Base-by-base conservation (phyloP, 2,113 vertebrate species). In the Labeo rohita region DNA sequence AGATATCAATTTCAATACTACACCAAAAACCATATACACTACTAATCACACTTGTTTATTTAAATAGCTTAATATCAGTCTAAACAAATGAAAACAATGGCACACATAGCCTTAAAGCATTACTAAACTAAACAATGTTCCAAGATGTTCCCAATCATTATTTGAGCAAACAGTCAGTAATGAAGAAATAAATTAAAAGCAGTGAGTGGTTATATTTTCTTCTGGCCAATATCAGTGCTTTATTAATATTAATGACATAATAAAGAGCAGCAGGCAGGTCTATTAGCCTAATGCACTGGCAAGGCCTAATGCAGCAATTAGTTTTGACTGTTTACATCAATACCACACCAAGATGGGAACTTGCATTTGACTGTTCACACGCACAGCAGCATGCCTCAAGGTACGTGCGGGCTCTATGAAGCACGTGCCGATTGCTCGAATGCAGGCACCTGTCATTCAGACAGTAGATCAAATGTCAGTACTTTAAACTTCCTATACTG, bases 161-260 rank as follows among this genome's bases (percentile, higher is more conserved):
- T 50, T 36, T 3, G 7, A 52, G 28, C 23, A 77, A 34, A 50
- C 75, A 10, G 12, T 77, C 47, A 36, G 49, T 52, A 54, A 77
- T 50, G 1, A 50, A 77, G 2, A 34, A 15, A 54, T 54, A 54
- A 36, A 77, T 77, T 16, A 36, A 77, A 77, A 36, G 49, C 49
- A 77, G 6, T 18, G 47, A 16, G 7, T 52, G 15, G 8, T 18
- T 77, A 36, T 50, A 1, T 21, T 50, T 47, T 73, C 8, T 11
- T 49, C 16, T 16, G 16, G 49, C 15, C 28, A 36, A 11, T 16
- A 36, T 9, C 3, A 28, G 54, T 77, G 3, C 75, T 54, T 77
- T 77, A 54, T 77, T 77, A 54, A 77, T 77, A 77, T 77, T 52
- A 34, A 77, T 36, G 50, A 11, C 50, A 54, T 77, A 54, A 54